Conservation (phyloP, 2,113 vertebrate genomes). For the Rhabdomys dilectus region DNA sequence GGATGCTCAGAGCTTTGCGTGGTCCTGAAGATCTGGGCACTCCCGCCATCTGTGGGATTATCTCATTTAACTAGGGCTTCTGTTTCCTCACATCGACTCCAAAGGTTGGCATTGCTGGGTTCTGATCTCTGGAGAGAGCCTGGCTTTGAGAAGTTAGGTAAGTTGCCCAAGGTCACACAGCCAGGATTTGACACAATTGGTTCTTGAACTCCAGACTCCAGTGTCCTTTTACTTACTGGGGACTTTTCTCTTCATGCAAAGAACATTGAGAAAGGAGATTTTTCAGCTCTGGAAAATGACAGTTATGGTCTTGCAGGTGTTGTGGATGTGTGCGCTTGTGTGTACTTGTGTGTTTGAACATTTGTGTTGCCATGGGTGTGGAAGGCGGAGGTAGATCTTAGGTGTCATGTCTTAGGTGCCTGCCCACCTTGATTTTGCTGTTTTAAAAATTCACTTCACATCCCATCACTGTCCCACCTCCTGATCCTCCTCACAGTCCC, state of each 20-base stretch:
- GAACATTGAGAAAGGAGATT: neutral
- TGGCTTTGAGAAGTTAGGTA: slow-evolving; percentile 46
- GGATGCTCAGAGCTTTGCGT: neutral
- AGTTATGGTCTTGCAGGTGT: neutral
- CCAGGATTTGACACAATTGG: neutral
- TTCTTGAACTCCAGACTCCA: neutral
- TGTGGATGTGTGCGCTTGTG: neutral
- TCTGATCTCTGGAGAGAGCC: neutral
- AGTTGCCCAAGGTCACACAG: neutral
- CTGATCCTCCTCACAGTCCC: too few relatives aligned
- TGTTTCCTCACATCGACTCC: neutral
- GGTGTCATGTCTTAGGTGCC: neutral
- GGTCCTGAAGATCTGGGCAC: neutral
- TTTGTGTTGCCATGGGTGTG: neutral
- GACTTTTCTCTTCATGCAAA: neutral
- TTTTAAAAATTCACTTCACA: too few relatives aligned
- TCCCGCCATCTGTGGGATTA: neutral
- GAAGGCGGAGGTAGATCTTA: neutral
- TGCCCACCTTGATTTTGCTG: neutral
- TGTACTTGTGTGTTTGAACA: neutral
- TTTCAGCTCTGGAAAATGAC: slow-evolving; percentile 19
- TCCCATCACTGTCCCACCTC: too few relatives aligned
- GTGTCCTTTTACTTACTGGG: neutral
- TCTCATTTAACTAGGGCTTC: neutral
- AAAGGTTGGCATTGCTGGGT: neutral